Evolutionary conservation across 2,113 vertebrate genomes (phyloP).

Genomic region (Atrichornis clamosus): DNA sequence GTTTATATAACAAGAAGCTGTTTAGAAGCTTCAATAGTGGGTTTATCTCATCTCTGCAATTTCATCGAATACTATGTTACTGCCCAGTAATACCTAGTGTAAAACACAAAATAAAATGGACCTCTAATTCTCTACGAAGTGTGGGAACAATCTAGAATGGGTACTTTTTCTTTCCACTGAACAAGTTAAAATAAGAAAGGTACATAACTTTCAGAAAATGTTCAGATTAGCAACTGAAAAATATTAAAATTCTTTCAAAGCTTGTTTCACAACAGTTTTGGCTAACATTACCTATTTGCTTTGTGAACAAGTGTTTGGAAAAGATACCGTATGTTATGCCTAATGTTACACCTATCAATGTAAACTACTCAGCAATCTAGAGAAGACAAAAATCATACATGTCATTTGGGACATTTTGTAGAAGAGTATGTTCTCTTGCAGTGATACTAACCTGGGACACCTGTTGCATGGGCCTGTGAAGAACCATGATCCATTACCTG

Average conservation of each 20-base stretch:
- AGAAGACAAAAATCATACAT: not conserved
- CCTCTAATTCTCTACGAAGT: not conserved
- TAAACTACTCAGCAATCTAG: not conserved
- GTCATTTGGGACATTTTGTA: not conserved
- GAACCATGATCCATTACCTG: constrained; percentile 91
- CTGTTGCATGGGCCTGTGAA: constrained; percentile 77
- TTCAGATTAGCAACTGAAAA: not conserved
- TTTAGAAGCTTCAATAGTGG: not conserved
- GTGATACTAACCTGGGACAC: constrained; percentile 80
- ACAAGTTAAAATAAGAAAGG: not conserved
- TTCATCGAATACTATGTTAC: not conserved
- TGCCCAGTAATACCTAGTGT: not conserved
- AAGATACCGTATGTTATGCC: not conserved
- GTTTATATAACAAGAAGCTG: not conserved
- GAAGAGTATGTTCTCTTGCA: not conserved
- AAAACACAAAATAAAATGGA: not conserved
- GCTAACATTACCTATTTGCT: not conserved
- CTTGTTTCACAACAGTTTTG: not conserved
- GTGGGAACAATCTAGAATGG: not conserved
- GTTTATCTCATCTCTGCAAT: not conserved
- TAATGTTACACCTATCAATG: not conserved
- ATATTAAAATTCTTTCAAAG: not conserved
- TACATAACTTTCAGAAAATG: not conserved
- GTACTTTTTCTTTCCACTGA: not conserved
- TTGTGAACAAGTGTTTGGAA: not conserved